Conservation (phyloP, 2,888 invertebrate species). For the Allolobophora icterica region DNA sequence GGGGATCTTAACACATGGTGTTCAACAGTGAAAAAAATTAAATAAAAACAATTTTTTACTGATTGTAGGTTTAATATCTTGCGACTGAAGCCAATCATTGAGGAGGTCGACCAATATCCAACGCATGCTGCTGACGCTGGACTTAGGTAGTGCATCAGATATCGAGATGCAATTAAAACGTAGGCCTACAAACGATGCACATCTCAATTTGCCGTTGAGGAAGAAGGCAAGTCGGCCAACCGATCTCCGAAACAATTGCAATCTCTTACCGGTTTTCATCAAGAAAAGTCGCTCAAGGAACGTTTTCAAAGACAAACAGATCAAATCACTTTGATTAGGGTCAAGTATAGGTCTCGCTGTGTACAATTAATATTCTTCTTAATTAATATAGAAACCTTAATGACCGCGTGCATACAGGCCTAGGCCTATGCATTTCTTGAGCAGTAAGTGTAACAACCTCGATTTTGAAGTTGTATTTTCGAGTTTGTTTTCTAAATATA, state of each 20-base stretch:
- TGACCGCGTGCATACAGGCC: background rate
- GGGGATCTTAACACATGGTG: too few species aligned
- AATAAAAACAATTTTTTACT: background rate
- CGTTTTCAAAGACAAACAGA: background rate
- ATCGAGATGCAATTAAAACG: background rate
- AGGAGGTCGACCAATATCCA: background rate
- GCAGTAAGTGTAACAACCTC: too few species aligned
- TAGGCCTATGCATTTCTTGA: background rate
- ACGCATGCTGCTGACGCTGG: background rate
- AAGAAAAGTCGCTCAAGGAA: background rate
- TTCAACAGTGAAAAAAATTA: background rate
- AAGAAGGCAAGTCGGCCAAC: background rate
- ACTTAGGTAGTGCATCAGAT: too few species aligned
- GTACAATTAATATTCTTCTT: background rate
- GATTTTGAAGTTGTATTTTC: too few species aligned
- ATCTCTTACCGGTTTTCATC: background rate
- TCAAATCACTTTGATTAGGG: background rate
- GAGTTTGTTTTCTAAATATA: too few species aligned
- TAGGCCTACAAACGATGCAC: background rate
- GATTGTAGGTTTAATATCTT: slow-evolving; percentile 48
- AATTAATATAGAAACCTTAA: background rate
- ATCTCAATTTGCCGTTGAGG: background rate
- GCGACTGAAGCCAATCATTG: slow-evolving; percentile 48
- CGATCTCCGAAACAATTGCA: too few species aligned
- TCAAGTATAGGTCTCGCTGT: too few species aligned